These are phyloP conservation scores for Palaemon carinicauda DNA, from an alignment of 1,140 invertebrate species.

Conservation along the genomic window DNA sequence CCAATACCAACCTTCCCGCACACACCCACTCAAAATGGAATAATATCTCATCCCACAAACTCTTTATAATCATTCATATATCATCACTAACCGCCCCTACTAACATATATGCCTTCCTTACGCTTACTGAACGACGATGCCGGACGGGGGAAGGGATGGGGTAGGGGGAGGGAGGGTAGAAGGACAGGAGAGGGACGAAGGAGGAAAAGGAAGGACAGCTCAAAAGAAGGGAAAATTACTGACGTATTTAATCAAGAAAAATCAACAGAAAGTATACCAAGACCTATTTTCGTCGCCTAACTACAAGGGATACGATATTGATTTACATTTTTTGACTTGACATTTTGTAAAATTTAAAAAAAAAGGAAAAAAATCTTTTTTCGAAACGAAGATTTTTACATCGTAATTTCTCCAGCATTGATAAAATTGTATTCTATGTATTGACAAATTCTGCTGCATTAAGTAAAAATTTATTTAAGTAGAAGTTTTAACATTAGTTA, in stretches of 20 bases:
- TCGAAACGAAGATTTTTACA: too few species aligned
- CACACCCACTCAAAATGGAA: slow-evolving; percentile 46
- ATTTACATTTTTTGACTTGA: too few species aligned
- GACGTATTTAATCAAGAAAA: neutral
- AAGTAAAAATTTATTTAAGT: too few species aligned
- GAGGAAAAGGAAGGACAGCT: neutral
- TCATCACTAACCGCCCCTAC: neutral
- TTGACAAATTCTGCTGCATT: too few species aligned
- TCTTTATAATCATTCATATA: slow-evolving; percentile 25
- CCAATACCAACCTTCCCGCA: slow-evolving; percentile 45
- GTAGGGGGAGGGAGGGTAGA: neutral
- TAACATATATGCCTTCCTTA: neutral
- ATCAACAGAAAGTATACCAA: neutral
- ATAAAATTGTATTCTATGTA: too few species aligned
- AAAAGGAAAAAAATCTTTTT: too few species aligned
- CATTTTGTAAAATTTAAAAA: too few species aligned
- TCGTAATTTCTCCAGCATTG: too few species aligned
- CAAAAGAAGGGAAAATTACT: too few species aligned
- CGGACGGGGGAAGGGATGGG: neutral
- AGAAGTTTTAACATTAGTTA: too few species aligned
- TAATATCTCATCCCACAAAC: slow-evolving; percentile 34
- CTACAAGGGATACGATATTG: too few species aligned
- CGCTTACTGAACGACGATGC: neutral
- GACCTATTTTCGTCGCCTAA: too few species aligned
- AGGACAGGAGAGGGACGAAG: neutral